Conservation (phyloP, 2,113 vertebrate genomes). For the Ictidomys tridecemlineatus region DNA sequence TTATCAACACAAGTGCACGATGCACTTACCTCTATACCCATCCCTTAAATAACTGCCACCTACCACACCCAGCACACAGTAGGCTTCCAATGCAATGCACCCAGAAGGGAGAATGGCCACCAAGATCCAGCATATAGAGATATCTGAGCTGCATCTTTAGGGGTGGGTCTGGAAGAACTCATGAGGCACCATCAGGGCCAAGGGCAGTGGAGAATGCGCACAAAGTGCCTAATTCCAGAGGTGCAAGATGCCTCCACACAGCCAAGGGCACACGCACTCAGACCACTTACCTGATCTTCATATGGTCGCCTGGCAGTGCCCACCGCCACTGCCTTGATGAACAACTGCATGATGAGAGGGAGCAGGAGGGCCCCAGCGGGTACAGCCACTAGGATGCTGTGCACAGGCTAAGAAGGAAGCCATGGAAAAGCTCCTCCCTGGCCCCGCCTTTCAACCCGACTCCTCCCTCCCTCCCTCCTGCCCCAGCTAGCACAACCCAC, state of each 20-base stretch:
- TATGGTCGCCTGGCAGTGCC: neutral
- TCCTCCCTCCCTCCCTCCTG: no score
- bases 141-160: neutral
- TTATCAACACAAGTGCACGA: neutral
- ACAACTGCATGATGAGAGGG: slow-evolving; percentile 35
- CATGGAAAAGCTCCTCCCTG: fast-evolving
- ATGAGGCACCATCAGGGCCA: neutral
- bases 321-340: neutral
- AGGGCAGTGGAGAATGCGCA: neutral
- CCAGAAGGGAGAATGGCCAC: neutral
- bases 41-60: neutral
- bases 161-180: neutral
- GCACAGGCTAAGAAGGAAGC: slow-evolving; percentile 42
- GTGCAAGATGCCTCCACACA: neutral
- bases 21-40: neutral
- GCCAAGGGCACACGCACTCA: neutral
- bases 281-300: slow-evolving; percentile 63
- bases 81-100: neutral
- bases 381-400: slow-evolving; percentile 64
- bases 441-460: no score
- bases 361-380: neutral
- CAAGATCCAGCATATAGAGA: no score
- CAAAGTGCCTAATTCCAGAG: no score
- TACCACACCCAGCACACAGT: neutral
- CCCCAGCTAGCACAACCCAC: neutral